phyloP scores from a whole-genome alignment of 2,888 invertebrate species.

The Cantharis nigra region DNA sequence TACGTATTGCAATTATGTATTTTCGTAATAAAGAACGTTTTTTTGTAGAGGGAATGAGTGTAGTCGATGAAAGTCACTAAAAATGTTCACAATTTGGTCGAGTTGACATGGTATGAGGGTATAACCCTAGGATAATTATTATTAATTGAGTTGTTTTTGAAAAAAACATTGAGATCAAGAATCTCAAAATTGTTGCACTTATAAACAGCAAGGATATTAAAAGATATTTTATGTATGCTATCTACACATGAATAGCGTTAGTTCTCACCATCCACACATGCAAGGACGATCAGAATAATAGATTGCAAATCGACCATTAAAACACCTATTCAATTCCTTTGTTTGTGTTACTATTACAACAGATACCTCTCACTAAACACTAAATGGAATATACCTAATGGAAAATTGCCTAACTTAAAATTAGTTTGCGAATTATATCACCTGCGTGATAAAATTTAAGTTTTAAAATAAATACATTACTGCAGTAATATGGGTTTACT shows the following conservation, averaged over 20 bases:
- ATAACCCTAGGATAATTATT: neutral
- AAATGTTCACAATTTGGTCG: neutral
- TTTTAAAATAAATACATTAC: neutral
- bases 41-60: too few relatives aligned
- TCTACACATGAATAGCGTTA: conserved; percentile 25
- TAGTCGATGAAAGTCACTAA: neutral
- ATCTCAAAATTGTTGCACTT: neutral
- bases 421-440: conserved; percentile 14
- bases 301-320: conserved; percentile 16
- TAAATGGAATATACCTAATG: conserved; percentile 12
- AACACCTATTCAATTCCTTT: conserved; percentile 13
- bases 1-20: too few relatives aligned
- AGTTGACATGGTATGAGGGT: neutral
- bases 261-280: conserved; percentile 34
- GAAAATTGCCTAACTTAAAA: conserved; percentile 28
- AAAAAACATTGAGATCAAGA: too few relatives aligned
- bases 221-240: conserved; percentile 9
- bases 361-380: conserved; percentile 11
- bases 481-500: neutral
- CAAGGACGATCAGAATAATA: conserved; percentile 20
- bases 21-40: too few relatives aligned
- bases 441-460: neutral
- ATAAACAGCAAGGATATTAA: neutral
- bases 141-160: neutral
- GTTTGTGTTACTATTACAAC: conserved; percentile 10